phyloP scores from a whole-genome alignment of 2,888 invertebrate genomes.

The Phytoseiulus persimilis region DNA sequence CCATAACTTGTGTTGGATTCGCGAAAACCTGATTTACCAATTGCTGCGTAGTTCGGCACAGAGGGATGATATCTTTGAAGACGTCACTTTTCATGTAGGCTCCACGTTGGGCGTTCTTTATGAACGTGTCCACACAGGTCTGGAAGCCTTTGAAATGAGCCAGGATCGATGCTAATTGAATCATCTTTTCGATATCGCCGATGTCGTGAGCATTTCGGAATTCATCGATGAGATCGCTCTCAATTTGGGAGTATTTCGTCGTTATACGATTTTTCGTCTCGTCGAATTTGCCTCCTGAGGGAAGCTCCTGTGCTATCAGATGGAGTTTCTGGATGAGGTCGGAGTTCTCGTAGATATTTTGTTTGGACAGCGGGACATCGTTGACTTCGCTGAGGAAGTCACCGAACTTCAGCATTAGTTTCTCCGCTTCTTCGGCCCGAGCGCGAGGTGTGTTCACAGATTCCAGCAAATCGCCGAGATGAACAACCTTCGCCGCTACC shows the following conservation, averaged over 20 bases:
- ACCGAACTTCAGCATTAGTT: slow-evolving; percentile 78
- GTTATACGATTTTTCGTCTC: slow-evolving; percentile 75
- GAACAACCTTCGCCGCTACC: slow-evolving; percentile 92
- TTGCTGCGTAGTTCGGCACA: slow-evolving; percentile 74
- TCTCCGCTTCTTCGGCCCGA: slow-evolving; percentile 86
- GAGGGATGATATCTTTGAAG: slow-evolving; percentile 75
- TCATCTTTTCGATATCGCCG: slow-evolving; percentile 79
- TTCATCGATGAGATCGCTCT: slow-evolving; percentile 80
- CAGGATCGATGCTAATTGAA: slow-evolving; percentile 77
- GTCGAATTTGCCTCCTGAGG: slow-evolving; percentile 70
- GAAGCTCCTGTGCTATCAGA: slow-evolving; percentile 87
- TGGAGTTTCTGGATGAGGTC: slow-evolving; percentile 94
- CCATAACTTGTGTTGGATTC: slow-evolving; percentile 93
- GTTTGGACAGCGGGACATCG: slow-evolving; percentile 8
- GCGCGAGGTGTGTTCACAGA: slow-evolving; percentile 89
- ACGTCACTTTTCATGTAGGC: slow-evolving; percentile 78
- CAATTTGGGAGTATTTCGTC: slow-evolving; percentile 79
- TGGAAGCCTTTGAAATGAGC: slow-evolving; percentile 91
- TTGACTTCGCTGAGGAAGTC: slow-evolving; percentile 64
- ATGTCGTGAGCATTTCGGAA: slow-evolving; percentile 80
- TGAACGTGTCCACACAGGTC: slow-evolving; percentile 90
- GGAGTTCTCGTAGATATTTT: slow-evolving; percentile 80
- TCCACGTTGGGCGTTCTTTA: slow-evolving; percentile 88
- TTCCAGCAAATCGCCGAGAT: slow-evolving; percentile 95
- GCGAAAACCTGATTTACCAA: slow-evolving; percentile 70